Evolutionary conservation across 2,888 invertebrate genomes (phyloP).

Genomic region (Bhutanitis thaidina): DNA sequence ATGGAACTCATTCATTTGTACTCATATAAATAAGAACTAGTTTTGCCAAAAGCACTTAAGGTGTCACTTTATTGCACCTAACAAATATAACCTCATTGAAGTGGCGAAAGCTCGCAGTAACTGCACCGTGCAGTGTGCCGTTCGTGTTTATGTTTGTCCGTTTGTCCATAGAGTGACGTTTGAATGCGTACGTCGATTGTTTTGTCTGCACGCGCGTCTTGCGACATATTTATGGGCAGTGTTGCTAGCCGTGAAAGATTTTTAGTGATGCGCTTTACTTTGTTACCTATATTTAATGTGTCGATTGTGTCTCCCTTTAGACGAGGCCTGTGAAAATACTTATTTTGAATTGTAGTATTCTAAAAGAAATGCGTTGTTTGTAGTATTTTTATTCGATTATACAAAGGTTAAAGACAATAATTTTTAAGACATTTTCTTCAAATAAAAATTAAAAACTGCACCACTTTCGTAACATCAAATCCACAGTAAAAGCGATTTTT

Average conservation of each 20-base stretch:
- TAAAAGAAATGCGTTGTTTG: too few relatives aligned
- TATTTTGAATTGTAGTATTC: too few relatives aligned
- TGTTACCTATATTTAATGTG: conserved; percentile 1
- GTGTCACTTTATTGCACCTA: conserved; percentile 6
- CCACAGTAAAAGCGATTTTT: too few relatives aligned
- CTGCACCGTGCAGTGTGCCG: conserved; percentile 1
- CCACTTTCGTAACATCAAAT: too few relatives aligned
- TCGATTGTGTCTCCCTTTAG: neutral
- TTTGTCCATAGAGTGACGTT: conserved; percentile 33
- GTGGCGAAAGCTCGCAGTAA: conserved; percentile 10
- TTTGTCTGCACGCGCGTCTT: conserved; percentile 40
- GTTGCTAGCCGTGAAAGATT: conserved; percentile 1
- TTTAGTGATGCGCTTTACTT: conserved; percentile 19
- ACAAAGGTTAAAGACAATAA: too few relatives aligned
- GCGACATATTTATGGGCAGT: conserved; percentile 11
- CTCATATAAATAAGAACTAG: neutral
- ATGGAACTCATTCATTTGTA: neutral
- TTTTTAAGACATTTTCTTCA: too few relatives aligned
- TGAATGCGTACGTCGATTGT: conserved; percentile 39
- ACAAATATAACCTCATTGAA: conserved; percentile 15
- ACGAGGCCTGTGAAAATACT: too few relatives aligned
- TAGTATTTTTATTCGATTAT: too few relatives aligned
- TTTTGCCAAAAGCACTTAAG: neutral
- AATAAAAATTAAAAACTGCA: too few relatives aligned
- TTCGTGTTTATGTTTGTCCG: conserved; percentile 27